These are phyloP conservation scores for Lucinisca nassula DNA, from an alignment of 2,888 invertebrate species.

Conservation along the genomic window DNA sequence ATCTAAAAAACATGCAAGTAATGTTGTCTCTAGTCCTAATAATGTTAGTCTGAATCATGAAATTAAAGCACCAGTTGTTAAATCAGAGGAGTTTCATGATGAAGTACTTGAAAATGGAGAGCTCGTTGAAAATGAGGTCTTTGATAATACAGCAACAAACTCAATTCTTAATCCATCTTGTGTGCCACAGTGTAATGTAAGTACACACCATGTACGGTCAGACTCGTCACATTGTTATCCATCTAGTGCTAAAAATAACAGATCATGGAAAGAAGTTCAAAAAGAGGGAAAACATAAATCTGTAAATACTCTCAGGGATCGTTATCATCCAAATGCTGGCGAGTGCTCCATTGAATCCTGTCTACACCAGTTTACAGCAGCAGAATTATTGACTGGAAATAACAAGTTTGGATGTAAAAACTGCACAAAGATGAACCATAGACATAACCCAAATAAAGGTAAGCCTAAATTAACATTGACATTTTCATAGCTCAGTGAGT, in stretches of 20 bases:
- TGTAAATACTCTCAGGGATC: conserved; percentile 68
- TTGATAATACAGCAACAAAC: not conserved
- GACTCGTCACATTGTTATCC: not conserved
- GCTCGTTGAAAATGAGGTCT: not conserved
- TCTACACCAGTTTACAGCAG: conserved; percentile 96
- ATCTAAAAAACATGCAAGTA: not conserved
- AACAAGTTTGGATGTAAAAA: conserved; percentile 98
- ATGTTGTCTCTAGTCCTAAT: not conserved
- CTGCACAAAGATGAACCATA: conserved; percentile 90
- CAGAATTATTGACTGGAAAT: conserved; percentile 96
- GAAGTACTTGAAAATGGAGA: not conserved
- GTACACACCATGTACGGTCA: not conserved
- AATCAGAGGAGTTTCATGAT: not conserved
- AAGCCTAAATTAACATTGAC: too few relatives aligned
- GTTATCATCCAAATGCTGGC: conserved; percentile 88
- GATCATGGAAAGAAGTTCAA: conserved; percentile 56
- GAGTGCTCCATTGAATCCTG: conserved; percentile 93
- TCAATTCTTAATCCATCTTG: not conserved
- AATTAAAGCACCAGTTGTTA: not conserved
- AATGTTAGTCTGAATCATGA: not conserved
- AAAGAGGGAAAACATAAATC: conserved; percentile 69
- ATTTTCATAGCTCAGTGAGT: too few relatives aligned
- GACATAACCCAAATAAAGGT: conserved; percentile 74
- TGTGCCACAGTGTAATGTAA: not conserved
- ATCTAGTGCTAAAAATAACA: not conserved